These are phyloP conservation scores for Myocastor coypus DNA, from an alignment of 2,113 vertebrate genomes.

Conservation along the genomic window DNA sequence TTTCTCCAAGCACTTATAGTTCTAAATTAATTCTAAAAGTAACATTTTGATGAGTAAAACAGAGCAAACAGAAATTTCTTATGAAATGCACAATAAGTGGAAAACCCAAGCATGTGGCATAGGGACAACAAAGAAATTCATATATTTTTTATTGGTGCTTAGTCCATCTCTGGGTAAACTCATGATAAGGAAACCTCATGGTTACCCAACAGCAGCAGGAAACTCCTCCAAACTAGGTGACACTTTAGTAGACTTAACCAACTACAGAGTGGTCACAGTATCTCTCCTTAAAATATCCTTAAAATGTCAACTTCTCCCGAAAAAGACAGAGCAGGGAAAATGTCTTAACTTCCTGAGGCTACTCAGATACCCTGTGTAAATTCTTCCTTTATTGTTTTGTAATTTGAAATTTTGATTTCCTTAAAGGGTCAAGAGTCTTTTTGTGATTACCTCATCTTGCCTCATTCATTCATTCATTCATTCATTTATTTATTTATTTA, in stretches of 20 bases:
- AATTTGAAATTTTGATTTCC: constrained; percentile 21
- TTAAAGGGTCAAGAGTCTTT: neutral
- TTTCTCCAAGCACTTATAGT: constrained; percentile 65
- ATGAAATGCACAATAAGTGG: constrained; percentile 54
- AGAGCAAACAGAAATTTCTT: constrained; percentile 59
- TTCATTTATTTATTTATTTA: too few relatives aligned
- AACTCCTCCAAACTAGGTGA: neutral
- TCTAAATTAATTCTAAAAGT: constrained; percentile 66
- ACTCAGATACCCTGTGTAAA: neutral
- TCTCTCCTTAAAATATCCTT: neutral
- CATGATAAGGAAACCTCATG: neutral
- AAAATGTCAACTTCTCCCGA: accelerated
- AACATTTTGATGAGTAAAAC: constrained; percentile 67
- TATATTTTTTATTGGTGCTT: constrained; percentile 20
- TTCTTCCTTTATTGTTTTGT: neutral
- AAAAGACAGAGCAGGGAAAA: neutral
- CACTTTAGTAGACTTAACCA: neutral
- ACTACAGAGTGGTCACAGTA: neutral
- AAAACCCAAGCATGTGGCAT: constrained; percentile 43
- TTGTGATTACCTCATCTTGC: neutral
- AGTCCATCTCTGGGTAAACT: constrained; percentile 7
- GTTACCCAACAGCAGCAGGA: neutral
- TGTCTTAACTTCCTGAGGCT: neutral
- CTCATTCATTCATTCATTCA: too few relatives aligned
- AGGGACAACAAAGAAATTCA: constrained; percentile 49